Evolutionary conservation across 92 coral and sea anemone genomes (phyloP).

Genomic region (Porites rus): DNA sequence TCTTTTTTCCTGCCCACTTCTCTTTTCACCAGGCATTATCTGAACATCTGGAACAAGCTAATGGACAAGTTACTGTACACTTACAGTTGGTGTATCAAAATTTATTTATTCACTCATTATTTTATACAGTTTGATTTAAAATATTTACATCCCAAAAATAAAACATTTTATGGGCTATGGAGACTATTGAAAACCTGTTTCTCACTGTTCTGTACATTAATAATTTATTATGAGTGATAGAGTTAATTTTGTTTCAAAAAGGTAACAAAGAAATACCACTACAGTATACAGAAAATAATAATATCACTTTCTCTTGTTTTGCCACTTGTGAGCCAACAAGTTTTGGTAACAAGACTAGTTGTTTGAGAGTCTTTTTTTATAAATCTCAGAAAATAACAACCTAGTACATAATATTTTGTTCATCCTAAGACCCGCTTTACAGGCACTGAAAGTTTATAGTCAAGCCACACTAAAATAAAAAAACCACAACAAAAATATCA

Average conservation of each 20-base stretch:
- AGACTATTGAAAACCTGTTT: not conserved
- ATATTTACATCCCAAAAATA: constrained; percentile 21
- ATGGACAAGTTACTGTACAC: not conserved
- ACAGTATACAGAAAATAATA: not conserved
- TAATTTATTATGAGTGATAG: not conserved
- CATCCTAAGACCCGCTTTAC: too few species aligned
- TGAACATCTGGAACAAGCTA: not conserved
- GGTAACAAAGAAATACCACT: not conserved
- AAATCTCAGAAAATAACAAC: too few species aligned
- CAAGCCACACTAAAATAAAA: too few species aligned
- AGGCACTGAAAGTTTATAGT: too few species aligned
- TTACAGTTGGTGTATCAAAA: not conserved
- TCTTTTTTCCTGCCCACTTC: too few species aligned
- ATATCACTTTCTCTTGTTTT: too few species aligned
- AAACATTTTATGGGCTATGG: not conserved
- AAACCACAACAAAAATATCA: too few species aligned
- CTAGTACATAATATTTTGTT: too few species aligned
- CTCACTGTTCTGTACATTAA: not conserved
- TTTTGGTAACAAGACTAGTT: too few species aligned
- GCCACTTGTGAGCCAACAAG: too few species aligned
- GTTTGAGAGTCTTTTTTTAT: too few species aligned
- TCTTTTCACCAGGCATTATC: too few species aligned
- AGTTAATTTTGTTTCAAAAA: not conserved
- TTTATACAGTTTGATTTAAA: not conserved
- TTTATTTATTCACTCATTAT: not conserved